phyloP scores from a whole-genome alignment of 2,113 vertebrate genomes.

The Choloepus hoffmanni region DNA sequence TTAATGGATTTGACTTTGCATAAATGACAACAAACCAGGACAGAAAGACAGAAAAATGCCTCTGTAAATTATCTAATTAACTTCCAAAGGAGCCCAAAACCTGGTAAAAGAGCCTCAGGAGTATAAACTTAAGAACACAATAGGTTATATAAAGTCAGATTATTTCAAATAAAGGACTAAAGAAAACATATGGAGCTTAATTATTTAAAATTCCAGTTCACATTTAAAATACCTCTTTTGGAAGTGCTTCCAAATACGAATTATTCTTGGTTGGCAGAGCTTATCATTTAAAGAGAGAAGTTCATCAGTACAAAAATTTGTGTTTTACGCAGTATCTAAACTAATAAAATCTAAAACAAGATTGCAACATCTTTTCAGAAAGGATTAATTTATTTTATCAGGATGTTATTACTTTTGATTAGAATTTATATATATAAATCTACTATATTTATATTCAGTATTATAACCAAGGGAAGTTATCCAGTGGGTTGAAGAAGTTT shows the following conservation, averaged over 20 bases:
- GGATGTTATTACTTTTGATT: neutral
- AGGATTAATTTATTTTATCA: conserved; percentile 14
- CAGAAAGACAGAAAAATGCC: neutral
- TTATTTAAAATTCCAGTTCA: neutral
- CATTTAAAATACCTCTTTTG: neutral
- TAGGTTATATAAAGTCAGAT: neutral
- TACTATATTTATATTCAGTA: neutral
- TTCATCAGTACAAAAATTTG: conserved; percentile 7
- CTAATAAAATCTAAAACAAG: conserved; percentile 38
- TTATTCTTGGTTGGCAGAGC: neutral
- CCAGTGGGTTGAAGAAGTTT: neutral
- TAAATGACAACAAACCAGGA: neutral
- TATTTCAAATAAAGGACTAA: conserved; percentile 17
- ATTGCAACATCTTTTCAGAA: neutral
- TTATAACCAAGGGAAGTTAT: neutral
- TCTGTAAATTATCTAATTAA: neutral
- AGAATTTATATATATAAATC: neutral
- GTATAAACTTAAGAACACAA: neutral
- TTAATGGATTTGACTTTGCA: neutral
- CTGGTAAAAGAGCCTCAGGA: neutral
- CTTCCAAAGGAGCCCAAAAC: neutral
- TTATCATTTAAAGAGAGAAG: conserved; percentile 20
- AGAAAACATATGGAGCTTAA: neutral
- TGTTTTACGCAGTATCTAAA: neutral
- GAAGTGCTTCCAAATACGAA: neutral